Conservation (phyloP, 1,140 invertebrate genomes). For the Pseudomyrmex pallidus region DNA sequence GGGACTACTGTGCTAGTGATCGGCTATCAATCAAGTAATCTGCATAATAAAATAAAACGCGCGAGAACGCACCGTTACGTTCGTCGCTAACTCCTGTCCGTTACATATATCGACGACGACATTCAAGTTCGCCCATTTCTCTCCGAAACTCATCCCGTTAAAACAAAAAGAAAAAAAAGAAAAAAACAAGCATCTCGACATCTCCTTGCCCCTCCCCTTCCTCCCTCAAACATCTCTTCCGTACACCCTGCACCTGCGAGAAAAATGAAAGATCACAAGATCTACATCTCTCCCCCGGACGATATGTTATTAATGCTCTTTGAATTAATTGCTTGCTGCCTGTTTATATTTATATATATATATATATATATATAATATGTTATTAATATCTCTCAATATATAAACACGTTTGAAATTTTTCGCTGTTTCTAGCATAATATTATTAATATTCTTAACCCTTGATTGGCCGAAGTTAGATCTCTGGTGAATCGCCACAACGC, state of each 20-base stretch:
- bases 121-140: constrained; percentile 64
- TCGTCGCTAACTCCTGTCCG: constrained; percentile 52
- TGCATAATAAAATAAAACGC: constrained; percentile 49
- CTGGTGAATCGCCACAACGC: background rate
- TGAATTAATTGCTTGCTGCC: constrained; percentile 83
- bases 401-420: constrained; percentile 71
- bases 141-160: constrained; percentile 47
- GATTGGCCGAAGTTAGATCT: constrained; percentile 72
- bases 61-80: constrained; percentile 52
- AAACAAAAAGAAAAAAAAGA: background rate
- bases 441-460: constrained; percentile 74
- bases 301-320: constrained; percentile 78
- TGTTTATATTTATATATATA: constrained; percentile 74
- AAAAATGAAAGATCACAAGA: constrained; percentile 54
- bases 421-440: constrained; percentile 66
- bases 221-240: background rate
- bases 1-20: constrained; percentile 44
- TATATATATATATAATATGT: constrained; percentile 33
- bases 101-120: constrained; percentile 51
- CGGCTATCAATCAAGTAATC: constrained; percentile 54
- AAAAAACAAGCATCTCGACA: constrained; percentile 28
- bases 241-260: constrained; percentile 49
- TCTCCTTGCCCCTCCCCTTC: background rate
- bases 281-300: constrained; percentile 60
- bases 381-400: constrained; percentile 69